Percentiles rank a stretch among this genome's conserved stretches.
These are phyloP conservation scores for Athetis lepigone DNA, from an alignment of 2,888 invertebrate genomes.

Conservation along the genomic window DNA sequence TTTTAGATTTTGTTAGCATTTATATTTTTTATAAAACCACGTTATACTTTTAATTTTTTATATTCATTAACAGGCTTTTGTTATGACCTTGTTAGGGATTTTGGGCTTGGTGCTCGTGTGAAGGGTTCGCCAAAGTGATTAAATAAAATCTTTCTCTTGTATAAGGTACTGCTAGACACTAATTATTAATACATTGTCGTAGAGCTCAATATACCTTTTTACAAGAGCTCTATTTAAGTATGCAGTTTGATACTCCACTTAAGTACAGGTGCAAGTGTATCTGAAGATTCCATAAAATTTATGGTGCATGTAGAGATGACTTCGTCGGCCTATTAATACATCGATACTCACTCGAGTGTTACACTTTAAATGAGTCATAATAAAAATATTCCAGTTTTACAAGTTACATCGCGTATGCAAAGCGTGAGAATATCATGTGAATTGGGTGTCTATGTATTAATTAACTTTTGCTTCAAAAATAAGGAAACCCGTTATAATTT, in stretches of 20 bases:
- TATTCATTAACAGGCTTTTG: too few relatives aligned
- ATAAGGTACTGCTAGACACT: conserved; percentile 2
- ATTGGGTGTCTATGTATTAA: conserved; percentile 62
- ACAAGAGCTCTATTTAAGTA: conserved; percentile 22
- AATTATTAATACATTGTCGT: conserved; percentile 45
- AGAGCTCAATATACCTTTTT: conserved; percentile 17
- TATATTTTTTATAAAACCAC: too few relatives aligned
- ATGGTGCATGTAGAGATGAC: conserved; percentile 41
- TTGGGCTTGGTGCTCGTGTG: too few relatives aligned
- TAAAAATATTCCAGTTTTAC: conserved; percentile 69
- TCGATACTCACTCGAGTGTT: conserved; percentile 45
- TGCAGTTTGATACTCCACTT: conserved; percentile 49
- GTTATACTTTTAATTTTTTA: too few relatives aligned
- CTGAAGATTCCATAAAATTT: conserved; percentile 42
- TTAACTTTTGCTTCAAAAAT: conserved; percentile 69
- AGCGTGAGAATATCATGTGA: conserved; percentile 70
- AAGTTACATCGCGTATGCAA: conserved; percentile 64
- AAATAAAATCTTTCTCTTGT: neutral
- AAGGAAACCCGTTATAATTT: conserved; percentile 71
- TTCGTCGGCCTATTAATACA: conserved; percentile 49
- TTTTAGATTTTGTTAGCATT: too few relatives aligned
- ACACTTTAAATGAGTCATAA: conserved; percentile 67
- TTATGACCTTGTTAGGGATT: too few relatives aligned
- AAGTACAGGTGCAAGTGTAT: conserved; percentile 52
- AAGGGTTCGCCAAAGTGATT: too few relatives aligned